A percentile compares a stretch with the other conserved stretches of the same genome.
Evolutionary conservation across 2,888 invertebrate genomes (phyloP).

Genomic region (Dasypolia templi): DNA sequence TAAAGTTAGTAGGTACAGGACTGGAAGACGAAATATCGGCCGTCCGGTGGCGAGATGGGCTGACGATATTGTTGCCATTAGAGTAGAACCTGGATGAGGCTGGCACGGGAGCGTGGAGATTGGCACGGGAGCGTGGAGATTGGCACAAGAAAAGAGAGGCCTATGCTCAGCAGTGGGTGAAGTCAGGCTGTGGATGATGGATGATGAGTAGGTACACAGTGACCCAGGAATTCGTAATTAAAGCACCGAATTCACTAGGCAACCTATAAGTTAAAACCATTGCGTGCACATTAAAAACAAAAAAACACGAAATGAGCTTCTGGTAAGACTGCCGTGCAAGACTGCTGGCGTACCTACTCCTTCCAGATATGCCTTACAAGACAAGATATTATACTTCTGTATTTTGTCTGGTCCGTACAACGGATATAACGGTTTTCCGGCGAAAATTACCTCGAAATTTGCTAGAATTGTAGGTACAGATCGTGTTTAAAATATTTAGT

Average conservation of each 20-base stretch:
- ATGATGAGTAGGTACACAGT: no score
- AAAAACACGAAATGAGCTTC: background rate
- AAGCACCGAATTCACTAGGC: no score
- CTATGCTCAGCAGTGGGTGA: no score
- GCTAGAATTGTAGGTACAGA: background rate
- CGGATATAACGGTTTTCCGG: background rate
- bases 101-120: no score
- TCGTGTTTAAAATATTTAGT: background rate
- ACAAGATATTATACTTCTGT: background rate
- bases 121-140: no score
- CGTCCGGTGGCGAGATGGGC: no score
- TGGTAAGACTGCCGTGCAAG: background rate
- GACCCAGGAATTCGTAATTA: background rate
- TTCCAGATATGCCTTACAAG: background rate
- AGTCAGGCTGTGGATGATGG: no score
- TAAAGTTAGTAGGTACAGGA: background rate
- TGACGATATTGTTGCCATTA: no score
- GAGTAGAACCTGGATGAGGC: no score
- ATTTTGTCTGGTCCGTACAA: background rate
- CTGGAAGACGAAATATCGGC: no score
- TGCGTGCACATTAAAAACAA: background rate
- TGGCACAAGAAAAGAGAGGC: no score
- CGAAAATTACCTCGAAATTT: background rate
- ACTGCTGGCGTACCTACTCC: no score
- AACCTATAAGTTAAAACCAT: background rate